Conservation (phyloP, 2,113 vertebrate genomes). For the Xenopus borealis region DNA sequence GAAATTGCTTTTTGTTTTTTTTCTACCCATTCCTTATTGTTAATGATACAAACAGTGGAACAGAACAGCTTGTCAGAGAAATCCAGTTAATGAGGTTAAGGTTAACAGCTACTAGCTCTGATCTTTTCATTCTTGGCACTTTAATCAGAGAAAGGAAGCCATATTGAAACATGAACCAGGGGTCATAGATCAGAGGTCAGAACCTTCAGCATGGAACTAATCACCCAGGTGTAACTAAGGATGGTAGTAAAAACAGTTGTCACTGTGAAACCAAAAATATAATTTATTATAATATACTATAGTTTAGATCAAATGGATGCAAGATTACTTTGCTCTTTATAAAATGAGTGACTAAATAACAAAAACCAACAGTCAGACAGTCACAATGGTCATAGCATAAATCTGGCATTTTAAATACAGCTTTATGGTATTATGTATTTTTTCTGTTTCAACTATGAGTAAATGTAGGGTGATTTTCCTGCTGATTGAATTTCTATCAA, state of each 20-base stretch:
- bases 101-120: slow-evolving; percentile 58
- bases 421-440: too few relatives aligned
- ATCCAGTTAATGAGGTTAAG: slow-evolving; percentile 39
- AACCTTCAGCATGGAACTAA: slow-evolving; percentile 60
- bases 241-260: slow-evolving; percentile 40
- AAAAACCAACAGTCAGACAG: too few relatives aligned
- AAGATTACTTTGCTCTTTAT: too few relatives aligned
- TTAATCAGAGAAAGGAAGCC: slow-evolving; percentile 64
- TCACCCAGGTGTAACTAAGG: slow-evolving; percentile 59
- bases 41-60: slow-evolving; percentile 7
- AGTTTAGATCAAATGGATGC: too few relatives aligned
- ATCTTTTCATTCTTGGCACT: slow-evolving; percentile 58
- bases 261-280: slow-evolving; percentile 4
- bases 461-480: too few relatives aligned
- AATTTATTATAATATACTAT: not conserved
- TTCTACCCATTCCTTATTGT: not conserved
- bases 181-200: slow-evolving; percentile 62
- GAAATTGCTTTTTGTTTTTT: not conserved
- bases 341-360: too few relatives aligned
- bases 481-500: too few relatives aligned
- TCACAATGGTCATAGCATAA: too few relatives aligned
- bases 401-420: too few relatives aligned
- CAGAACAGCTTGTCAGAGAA: slow-evolving; percentile 19
- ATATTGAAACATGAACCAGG: slow-evolving; percentile 55
- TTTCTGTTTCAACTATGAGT: too few relatives aligned